Evolutionary conservation across 2,113 vertebrate species (phyloP).

Genomic region (Pica pica): DNA sequence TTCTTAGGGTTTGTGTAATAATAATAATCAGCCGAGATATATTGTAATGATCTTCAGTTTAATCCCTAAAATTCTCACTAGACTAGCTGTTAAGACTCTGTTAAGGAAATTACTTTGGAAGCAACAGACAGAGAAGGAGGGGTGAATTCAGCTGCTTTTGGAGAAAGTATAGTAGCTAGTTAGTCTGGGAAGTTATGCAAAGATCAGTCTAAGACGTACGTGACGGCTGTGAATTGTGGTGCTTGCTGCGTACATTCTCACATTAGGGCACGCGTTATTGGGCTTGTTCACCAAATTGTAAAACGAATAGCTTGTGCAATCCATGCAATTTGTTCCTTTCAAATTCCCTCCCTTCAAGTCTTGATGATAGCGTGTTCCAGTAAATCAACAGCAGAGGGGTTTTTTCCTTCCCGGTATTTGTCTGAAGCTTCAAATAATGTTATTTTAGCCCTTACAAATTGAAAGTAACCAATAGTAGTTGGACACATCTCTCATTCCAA

Average conservation of each 20-base stretch:
- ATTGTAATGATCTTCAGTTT: neutral
- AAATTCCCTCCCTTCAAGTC: slow-evolving; percentile 16
- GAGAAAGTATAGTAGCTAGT: neutral
- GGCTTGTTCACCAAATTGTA: slow-evolving; percentile 1
- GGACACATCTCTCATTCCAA: slow-evolving; percentile 13
- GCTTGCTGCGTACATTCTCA: neutral
- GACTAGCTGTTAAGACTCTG: neutral
- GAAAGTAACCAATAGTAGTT: neutral
- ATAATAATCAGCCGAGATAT: neutral
- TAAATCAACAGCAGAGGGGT: neutral
- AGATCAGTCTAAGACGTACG: neutral
- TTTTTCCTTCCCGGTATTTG: slow-evolving; percentile 38
- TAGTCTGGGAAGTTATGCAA: neutral
- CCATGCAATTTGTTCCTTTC: slow-evolving; percentile 13
- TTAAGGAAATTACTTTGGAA: neutral
- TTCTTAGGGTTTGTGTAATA: neutral
- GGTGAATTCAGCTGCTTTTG: neutral
- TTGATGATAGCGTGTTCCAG: slow-evolving; percentile 28
- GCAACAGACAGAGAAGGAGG: neutral
- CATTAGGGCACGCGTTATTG: neutral
- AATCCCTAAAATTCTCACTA: neutral
- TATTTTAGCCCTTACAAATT: slow-evolving; percentile 14
- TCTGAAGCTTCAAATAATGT: slow-evolving; percentile 39
- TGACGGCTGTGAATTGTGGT: neutral
- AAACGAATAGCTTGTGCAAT: slow-evolving; percentile 27